phyloP scores from a whole-genome alignment of 1,140 invertebrate genomes.

The Asbolus verrucosus region DNA sequence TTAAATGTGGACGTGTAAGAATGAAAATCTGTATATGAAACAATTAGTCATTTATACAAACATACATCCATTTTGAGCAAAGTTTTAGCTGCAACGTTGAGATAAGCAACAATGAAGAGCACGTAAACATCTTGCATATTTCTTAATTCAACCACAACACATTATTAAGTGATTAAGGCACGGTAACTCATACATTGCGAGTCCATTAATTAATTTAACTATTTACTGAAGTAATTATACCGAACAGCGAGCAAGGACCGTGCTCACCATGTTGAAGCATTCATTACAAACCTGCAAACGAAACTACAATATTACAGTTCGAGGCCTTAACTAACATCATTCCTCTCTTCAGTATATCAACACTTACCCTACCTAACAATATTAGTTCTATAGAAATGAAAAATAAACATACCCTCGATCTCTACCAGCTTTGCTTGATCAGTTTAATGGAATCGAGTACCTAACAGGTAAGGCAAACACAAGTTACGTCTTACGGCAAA shows the following conservation, averaged over 20 bases:
- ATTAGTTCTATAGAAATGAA: slow-evolving; percentile 41
- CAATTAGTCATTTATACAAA: too few species aligned
- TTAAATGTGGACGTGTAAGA: too few species aligned
- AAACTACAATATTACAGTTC: slow-evolving; percentile 19
- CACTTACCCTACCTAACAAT: slow-evolving; percentile 35
- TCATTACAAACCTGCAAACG: slow-evolving; percentile 22
- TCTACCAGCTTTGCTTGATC: slow-evolving; percentile 26
- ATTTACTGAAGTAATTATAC: slow-evolving; percentile 18
- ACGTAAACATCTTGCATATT: too few species aligned
- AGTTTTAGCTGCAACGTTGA: too few species aligned
- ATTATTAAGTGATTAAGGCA: background rate
- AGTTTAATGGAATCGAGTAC: slow-evolving; percentile 23
- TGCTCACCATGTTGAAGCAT: slow-evolving; percentile 6
- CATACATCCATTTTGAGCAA: too few species aligned
- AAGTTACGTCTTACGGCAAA: background rate
- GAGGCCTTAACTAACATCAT: slow-evolving; percentile 20
- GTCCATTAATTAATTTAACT: slow-evolving; percentile 34
- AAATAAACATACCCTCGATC: slow-evolving; percentile 33
- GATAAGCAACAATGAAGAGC: too few species aligned
- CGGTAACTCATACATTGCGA: background rate
- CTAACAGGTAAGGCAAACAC: slow-evolving; percentile 27
- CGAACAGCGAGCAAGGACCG: slow-evolving; percentile 2
- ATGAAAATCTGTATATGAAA: too few species aligned
- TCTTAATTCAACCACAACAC: too few species aligned
- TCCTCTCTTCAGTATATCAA: slow-evolving; percentile 28